Percentiles rank a stretch among this genome's conserved stretches.
Conservation (phyloP, 2,113 vertebrate genomes). For the Glaucomys volans region DNA sequence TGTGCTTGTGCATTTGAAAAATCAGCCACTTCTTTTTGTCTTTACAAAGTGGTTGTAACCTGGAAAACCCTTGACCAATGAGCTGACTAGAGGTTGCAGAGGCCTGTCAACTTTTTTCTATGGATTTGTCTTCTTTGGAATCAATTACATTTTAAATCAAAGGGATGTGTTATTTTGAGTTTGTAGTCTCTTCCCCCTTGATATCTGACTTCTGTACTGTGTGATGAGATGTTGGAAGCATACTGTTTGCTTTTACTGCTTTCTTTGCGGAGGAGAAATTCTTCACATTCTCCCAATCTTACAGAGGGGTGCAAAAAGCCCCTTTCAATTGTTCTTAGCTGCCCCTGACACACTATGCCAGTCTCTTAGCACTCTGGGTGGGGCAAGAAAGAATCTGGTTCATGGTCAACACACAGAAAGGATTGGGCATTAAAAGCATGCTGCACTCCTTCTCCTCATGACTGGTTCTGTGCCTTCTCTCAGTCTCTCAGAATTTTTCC, state of each 20-base stretch:
- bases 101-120: not conserved
- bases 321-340: not conserved
- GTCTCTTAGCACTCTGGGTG: not conserved
- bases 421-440: not conserved
- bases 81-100: not conserved
- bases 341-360: not conserved
- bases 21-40: not conserved
- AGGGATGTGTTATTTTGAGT: not conserved
- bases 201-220: not conserved
- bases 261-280: not conserved
- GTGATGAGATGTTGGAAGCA: not conserved
- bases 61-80: not conserved
- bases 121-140: not conserved
- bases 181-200: not conserved
- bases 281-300: not conserved
- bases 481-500: not conserved
- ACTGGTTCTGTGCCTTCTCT: not conserved
- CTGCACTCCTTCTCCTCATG: not conserved
- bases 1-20: not conserved
- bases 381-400: not conserved
- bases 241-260: not conserved
- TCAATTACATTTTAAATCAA: not conserved
- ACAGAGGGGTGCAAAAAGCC: not conserved
- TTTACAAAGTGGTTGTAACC: not conserved
- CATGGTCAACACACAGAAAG: not conserved